Percentiles rank a stretch among this genome's conserved stretches.
Conservation (phyloP, 2,113 vertebrate species). For the Rostratula benghalensis region DNA sequence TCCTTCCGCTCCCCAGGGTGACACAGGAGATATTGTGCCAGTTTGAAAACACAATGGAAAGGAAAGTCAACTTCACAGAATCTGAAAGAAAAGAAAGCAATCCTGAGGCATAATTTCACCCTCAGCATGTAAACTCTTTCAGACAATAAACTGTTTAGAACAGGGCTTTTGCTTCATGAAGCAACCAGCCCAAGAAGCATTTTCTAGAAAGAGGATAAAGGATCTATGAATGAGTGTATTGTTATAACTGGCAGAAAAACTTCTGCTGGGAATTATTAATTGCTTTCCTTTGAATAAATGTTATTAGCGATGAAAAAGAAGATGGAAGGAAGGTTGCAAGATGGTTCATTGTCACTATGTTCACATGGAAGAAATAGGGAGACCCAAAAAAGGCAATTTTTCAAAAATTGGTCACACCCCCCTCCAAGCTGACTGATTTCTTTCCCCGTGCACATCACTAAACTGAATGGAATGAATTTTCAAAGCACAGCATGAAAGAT, state of each 20-base stretch:
- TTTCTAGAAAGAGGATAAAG: not conserved
- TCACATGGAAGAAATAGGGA: not conserved
- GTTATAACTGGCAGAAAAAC: not conserved
- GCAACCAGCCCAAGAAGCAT: not conserved
- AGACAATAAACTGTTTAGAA: constrained; percentile 7
- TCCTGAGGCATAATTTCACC: not conserved
- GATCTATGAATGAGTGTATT: not conserved
- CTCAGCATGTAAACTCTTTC: constrained; percentile 5
- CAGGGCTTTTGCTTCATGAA: not conserved
- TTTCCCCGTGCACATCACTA: constrained; percentile 38
- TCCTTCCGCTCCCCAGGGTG: not conserved
- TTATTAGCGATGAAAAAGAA: constrained; percentile 5
- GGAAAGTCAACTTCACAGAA: not conserved
- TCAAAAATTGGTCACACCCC: not conserved
- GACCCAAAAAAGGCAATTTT: constrained; percentile 2
- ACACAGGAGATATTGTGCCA: rapidly evolving
- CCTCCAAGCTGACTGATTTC: constrained; percentile 42
- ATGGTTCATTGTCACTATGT: not conserved
- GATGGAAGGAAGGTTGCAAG: not conserved
- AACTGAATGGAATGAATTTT: constrained; percentile 69
- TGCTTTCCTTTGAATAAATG: constrained; percentile 21
- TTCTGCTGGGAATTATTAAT: not conserved
- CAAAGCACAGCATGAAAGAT: constrained; percentile 68
- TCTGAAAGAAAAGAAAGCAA: not conserved
- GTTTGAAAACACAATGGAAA: not conserved